Evolutionary conservation across 2,888 invertebrate species (phyloP).

Genomic region (Dasysyrphus albostriatus): DNA sequence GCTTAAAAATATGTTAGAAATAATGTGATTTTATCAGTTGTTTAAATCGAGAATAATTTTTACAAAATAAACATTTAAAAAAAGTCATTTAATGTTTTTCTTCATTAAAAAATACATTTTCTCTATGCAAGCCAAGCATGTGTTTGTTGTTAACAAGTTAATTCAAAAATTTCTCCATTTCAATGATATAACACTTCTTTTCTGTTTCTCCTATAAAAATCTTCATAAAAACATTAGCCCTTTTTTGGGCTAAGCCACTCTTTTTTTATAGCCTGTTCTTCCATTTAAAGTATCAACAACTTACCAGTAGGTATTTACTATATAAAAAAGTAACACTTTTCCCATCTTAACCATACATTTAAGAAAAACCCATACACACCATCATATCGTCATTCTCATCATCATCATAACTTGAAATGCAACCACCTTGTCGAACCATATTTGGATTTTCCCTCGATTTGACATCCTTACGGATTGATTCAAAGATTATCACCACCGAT

Average conservation of each 20-base stretch:
- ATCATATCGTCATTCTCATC: constrained; percentile 4
- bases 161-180: constrained; percentile 35
- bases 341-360: neutral
- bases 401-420: constrained; percentile 37
- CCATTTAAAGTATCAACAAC: constrained; percentile 44
- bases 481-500: constrained; percentile 33
- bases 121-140: neutral
- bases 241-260: constrained; percentile 42
- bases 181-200: constrained; percentile 44
- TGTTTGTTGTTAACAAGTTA: constrained; percentile 16
- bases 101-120: too few relatives aligned
- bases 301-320: constrained; percentile 28
- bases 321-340: constrained; percentile 32
- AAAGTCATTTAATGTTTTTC: neutral
- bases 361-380: constrained; percentile 13
- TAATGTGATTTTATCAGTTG: too few relatives aligned
- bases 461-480: constrained; percentile 44
- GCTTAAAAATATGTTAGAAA: too few relatives aligned
- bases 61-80: too few relatives aligned
- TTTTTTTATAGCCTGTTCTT: constrained; percentile 36
- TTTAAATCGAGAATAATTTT: too few relatives aligned
- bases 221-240: neutral
- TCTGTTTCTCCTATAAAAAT: neutral
- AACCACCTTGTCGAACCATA: constrained; percentile 52
- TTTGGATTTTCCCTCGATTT: constrained; percentile 26